Evolutionary conservation across 2,888 invertebrate genomes (phyloP).

Genomic region (Tipula helvola): DNA sequence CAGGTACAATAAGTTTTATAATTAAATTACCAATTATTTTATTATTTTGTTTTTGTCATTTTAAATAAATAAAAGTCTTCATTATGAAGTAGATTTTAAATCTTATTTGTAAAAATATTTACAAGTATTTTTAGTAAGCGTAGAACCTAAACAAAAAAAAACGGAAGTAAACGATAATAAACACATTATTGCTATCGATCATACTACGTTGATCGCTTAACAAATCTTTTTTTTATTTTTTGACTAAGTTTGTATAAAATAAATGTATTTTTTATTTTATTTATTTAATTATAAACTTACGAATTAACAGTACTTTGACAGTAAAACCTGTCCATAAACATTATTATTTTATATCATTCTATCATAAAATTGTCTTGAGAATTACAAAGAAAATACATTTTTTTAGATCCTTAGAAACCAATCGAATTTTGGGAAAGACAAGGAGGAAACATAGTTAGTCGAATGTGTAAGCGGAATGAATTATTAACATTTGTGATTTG

Average conservation of each 20-base stretch:
- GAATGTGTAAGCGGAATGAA: too few relatives aligned
- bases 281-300: background rate
- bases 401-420: background rate
- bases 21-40: background rate
- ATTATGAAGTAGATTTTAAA: background rate
- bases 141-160: background rate
- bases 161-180: background rate
- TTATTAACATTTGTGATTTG: too few relatives aligned
- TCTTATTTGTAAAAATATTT: background rate
- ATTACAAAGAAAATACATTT: background rate
- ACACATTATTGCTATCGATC: background rate
- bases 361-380: background rate
- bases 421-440: background rate
- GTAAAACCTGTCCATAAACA: constrained; percentile 10
- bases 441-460: background rate
- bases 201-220: background rate
- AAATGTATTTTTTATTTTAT: background rate
- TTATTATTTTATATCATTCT: background rate
- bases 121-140: background rate
- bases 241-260: background rate
- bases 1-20: background rate
- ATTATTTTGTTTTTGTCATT: background rate
- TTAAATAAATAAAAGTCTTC: background rate
- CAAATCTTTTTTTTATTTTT: background rate
- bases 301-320: constrained; percentile 10